Base-by-base conservation (phyloP, 2,888 invertebrate genomes). In the Frankliniella fusca region DNA sequence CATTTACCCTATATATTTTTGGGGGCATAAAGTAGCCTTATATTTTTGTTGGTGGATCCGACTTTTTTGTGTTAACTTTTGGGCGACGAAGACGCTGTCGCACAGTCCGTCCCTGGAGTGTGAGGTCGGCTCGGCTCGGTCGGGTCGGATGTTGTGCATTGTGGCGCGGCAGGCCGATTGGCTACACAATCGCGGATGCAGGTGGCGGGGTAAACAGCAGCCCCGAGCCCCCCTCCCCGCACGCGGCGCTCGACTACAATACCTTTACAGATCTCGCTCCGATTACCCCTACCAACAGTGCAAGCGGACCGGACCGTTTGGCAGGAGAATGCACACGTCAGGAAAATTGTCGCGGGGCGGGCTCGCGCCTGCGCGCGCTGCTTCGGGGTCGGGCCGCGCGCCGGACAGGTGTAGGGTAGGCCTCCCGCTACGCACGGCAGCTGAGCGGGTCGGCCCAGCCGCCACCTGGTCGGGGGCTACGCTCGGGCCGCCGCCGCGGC, bases 141-240 rank as follows among this genome's bases (percentile, higher is more conserved):
- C 15, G 70, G 70, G 70, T 38, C 70, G 70, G 70, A 76, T 76
- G 70, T 76, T 76, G 70, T 76, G 70, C 70, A 61, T 61, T 20
- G 61, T n/a, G 61, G 61, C 15, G 61, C 27, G 70, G 38, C 5
- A 5, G 38, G 18, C 61, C 15, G 61, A 61, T 61, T 61, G 61
- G 15, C 61, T 7, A 61, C 61, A 61, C 61, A 61, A 61, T 61
- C 61, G 61, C 61, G 18, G 61, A 61, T 61, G 61, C 18, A 61
- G 61, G 61, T 61, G 61, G 61, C 61, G n/a, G n/a, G n/a, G 61
- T 61, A 11, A 61, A 61, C 61, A 61, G 61, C 18, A 12, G 38
- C 38, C 38, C 38, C 38, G n/a, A n/a, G n/a, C 38, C 5, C 38
- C 38, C 38, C 38, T 38, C 38, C 38, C 38, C 38, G 38, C 38